Evolutionary conservation across 2,797 vertebrate species (phyloP).

Genomic region (Salarias fasciatus): DNA sequence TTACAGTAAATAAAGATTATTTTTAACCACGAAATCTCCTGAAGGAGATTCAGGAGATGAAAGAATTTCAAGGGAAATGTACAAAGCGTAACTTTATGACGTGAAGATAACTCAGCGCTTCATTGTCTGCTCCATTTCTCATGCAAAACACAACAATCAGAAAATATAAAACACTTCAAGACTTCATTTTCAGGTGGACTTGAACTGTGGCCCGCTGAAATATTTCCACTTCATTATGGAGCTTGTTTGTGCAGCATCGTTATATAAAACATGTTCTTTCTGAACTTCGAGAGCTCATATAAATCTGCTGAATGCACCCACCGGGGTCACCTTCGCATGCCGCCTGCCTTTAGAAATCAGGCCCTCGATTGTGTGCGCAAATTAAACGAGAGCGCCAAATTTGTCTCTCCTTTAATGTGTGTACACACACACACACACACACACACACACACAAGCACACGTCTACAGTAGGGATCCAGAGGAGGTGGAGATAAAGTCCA

Average conservation of each 20-base stretch:
- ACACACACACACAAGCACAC: constrained; percentile 10
- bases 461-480: not conserved
- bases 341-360: constrained; percentile 13
- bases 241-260: not conserved
- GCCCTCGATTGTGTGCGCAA: not conserved
- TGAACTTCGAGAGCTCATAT: constrained; percentile 7
- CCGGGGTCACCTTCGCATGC: constrained; percentile 35
- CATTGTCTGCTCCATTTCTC: too few relatives aligned
- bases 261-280: constrained; percentile 6
- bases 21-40: too few relatives aligned
- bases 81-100: too few relatives aligned
- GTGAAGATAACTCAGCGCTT: too few relatives aligned
- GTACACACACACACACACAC: constrained; percentile 8
- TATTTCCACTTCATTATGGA: too few relatives aligned
- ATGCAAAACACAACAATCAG: too few relatives aligned
- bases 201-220: too few relatives aligned
- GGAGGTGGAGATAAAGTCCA: constrained; percentile 23
- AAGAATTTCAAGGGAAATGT: too few relatives aligned
- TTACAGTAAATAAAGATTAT: not conserved
- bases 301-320: constrained; percentile 30
- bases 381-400: constrained; percentile 12
- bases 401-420: not conserved
- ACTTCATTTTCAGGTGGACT: too few relatives aligned
- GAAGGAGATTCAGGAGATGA: too few relatives aligned
- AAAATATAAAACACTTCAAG: too few relatives aligned